A percentile compares a stretch with the other conserved stretches of the same genome.
Evolutionary conservation across 1,140 invertebrate genomes (phyloP).

Genomic region (Aricia agestis): DNA sequence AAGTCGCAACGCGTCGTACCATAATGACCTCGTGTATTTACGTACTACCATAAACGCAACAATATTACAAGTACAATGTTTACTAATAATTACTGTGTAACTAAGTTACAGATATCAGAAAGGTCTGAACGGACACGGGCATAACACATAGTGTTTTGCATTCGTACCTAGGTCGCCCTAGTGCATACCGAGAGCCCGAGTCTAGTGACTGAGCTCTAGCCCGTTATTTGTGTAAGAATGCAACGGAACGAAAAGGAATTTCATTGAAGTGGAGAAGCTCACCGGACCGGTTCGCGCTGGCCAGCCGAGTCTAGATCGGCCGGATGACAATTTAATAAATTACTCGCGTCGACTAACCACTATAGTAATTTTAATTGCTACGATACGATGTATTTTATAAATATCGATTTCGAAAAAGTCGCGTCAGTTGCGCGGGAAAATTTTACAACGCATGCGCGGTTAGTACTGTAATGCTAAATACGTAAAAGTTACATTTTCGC

Average conservation of each 20-base stretch:
- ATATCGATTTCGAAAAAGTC: slow-evolving; percentile 30
- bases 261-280: slow-evolving; percentile 63
- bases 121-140: slow-evolving; percentile 17
- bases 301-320: slow-evolving; percentile 48
- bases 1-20: slow-evolving; percentile 11
- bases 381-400: slow-evolving; percentile 28
- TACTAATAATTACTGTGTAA: slow-evolving; percentile 20
- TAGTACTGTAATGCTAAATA: slow-evolving; percentile 33
- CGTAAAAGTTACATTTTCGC: slow-evolving; percentile 44
- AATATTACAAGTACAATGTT: slow-evolving; percentile 20
- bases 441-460: slow-evolving; percentile 47
- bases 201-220: slow-evolving; percentile 35
- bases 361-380: slow-evolving; percentile 26
- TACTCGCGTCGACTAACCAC: slow-evolving; percentile 21
- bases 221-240: slow-evolving; percentile 71
- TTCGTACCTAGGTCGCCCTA: background rate
- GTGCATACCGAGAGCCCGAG: background rate
- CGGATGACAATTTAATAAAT: slow-evolving; percentile 62
- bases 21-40: slow-evolving; percentile 19
- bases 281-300: slow-evolving; percentile 59
- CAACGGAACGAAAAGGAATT: slow-evolving; percentile 72
- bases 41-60: slow-evolving; percentile 13
- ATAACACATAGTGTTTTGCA: slow-evolving; percentile 1
- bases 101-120: slow-evolving; percentile 15
- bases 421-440: slow-evolving; percentile 35